Evolutionary conservation across 2,113 vertebrate genomes (phyloP).

Genomic region (Heteronetta atricapilla): DNA sequence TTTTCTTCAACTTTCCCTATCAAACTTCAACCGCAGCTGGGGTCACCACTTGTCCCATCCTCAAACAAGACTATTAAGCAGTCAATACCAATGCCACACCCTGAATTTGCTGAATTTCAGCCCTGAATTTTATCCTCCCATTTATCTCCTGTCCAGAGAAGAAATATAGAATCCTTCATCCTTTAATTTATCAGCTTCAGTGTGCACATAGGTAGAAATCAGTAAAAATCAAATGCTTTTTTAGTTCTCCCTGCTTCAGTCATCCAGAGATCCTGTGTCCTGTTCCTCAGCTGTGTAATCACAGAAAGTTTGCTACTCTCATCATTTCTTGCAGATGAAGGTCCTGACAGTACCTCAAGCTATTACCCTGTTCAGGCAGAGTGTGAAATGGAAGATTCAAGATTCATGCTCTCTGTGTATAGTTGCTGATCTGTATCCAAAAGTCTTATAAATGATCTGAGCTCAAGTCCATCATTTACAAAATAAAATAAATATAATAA

Average conservation of each 20-base stretch:
- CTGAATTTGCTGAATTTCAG: background rate
- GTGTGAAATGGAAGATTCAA: constrained; percentile 63
- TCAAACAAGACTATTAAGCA: background rate
- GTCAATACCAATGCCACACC: background rate
- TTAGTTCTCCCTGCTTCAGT: background rate
- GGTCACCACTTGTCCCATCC: background rate
- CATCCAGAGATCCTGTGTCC: constrained; percentile 26
- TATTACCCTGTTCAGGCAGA: constrained; percentile 57
- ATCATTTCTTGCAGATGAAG: constrained; percentile 57
- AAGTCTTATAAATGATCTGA: constrained; percentile 52
- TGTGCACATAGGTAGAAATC: background rate
- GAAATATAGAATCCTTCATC: background rate
- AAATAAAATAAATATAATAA: background rate
- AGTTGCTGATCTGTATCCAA: constrained; percentile 56
- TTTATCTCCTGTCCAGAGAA: background rate
- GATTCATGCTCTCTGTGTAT: constrained; percentile 31
- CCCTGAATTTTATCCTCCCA: background rate
- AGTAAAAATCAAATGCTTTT: constrained; percentile 38
- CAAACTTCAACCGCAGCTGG: accelerated
- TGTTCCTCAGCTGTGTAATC: constrained; percentile 48
- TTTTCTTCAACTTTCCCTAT: background rate
- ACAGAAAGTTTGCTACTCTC: constrained; percentile 53
- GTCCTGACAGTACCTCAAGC: constrained; percentile 60
- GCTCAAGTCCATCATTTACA: background rate
- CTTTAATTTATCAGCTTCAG: background rate